Percentiles rank a stretch among this genome's conserved stretches.
Conservation (phyloP, 30 jellyfish, hydroid and myxozoan species). For the Aurelia sp. region DNA sequence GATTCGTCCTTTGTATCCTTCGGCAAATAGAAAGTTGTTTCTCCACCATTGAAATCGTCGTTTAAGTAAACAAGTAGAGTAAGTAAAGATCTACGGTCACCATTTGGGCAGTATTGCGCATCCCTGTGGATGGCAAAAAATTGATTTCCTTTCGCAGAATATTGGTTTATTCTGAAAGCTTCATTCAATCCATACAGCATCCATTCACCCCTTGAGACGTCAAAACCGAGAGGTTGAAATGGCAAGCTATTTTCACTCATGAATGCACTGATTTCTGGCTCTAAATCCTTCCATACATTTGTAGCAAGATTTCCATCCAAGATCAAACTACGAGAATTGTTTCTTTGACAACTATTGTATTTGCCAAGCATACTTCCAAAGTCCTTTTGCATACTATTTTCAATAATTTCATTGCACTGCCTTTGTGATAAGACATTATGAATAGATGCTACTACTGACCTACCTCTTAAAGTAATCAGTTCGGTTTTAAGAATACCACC, state of each 20-base stretch:
- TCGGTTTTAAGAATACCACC: not conserved
- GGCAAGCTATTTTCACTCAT: slow-evolving; percentile 2
- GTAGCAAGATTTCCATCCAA: slow-evolving; percentile 45
- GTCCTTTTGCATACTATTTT: not conserved
- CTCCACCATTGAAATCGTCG: slow-evolving; percentile 73
- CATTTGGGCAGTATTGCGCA: slow-evolving; percentile 76
- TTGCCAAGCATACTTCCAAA: slow-evolving; percentile 33
- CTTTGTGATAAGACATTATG: slow-evolving; percentile 18
- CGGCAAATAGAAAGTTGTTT: slow-evolving; percentile 58
- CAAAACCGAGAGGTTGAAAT: slow-evolving; percentile 67
- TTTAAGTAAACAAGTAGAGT: slow-evolving; percentile 64
- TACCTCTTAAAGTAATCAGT: not conserved
- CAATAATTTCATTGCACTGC: slow-evolving; percentile 31
- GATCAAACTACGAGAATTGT: slow-evolving; percentile 44
- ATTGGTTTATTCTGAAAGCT: slow-evolving; percentile 39
- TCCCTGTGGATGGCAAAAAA: slow-evolving; percentile 55
- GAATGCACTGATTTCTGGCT: not conserved
- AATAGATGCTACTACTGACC: slow-evolving; percentile 27
- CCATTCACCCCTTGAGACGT: slow-evolving; percentile 67
- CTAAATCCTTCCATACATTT: slow-evolving; percentile 28
- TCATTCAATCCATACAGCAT: slow-evolving; percentile 32
- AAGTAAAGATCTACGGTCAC: slow-evolving; percentile 65
- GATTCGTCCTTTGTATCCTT: not conserved
- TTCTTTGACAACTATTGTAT: slow-evolving; percentile 9
- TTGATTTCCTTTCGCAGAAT: slow-evolving; percentile 4